A percentile compares a stretch with the other conserved stretches of the same genome.
phyloP scores from a whole-genome alignment of 2,888 invertebrate genomes.

The Notocelia uddmanniana region DNA sequence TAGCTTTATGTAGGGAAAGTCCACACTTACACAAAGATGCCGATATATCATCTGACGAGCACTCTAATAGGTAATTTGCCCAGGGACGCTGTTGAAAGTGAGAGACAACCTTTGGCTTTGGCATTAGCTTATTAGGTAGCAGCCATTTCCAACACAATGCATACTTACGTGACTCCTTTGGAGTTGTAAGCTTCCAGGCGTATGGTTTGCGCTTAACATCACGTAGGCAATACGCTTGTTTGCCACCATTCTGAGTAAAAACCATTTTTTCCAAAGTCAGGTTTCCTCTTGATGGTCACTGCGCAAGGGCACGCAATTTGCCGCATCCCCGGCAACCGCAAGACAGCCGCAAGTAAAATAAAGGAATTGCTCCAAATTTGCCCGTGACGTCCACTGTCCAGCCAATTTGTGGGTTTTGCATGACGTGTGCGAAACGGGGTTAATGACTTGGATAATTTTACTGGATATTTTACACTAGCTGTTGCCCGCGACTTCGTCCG shows the following conservation, averaged over 20 bases:
- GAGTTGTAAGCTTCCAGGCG: too few species aligned
- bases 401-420: slow-evolving; percentile 11
- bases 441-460: slow-evolving; percentile 12
- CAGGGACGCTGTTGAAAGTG: too few species aligned
- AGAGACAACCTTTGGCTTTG: too few species aligned
- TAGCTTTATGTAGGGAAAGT: background rate
- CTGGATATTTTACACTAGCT: too few species aligned
- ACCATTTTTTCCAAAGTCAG: background rate
- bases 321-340: slow-evolving; percentile 14
- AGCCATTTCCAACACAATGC: too few species aligned
- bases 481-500: too few species aligned
- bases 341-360: slow-evolving; percentile 13
- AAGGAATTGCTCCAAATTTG: slow-evolving; percentile 25
- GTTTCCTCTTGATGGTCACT: background rate
- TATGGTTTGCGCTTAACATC: too few species aligned
- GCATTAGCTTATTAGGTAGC: too few species aligned
- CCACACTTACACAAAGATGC: background rate
- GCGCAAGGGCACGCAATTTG: slow-evolving; percentile 13
- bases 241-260: too few species aligned
- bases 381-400: slow-evolving; percentile 30
- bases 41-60: background rate
- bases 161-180: too few species aligned
- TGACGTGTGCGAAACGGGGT: background rate
- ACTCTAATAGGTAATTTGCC: too few species aligned
- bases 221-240: too few species aligned